A percentile compares a stretch with the other conserved stretches of the same genome.
Conservation (phyloP, 2,113 vertebrate species). For the Andinoacara biseriatus region DNA sequence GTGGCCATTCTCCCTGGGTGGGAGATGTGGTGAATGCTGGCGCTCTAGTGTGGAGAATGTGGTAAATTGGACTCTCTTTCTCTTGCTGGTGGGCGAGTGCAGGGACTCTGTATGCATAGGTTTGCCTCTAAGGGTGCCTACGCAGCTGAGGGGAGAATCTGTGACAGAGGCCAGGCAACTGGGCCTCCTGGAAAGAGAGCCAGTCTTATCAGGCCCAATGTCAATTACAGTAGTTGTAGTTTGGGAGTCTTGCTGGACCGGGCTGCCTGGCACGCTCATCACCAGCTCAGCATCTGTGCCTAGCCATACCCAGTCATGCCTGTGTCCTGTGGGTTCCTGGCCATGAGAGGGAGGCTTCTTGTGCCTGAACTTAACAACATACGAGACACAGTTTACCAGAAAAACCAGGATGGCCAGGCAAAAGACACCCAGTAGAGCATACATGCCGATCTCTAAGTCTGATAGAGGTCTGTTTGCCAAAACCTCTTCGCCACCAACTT, state of each 20-base stretch:
- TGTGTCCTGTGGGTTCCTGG: conserved; percentile 87
- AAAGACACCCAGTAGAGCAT: conserved; percentile 91
- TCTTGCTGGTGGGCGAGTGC: conserved; percentile 91
- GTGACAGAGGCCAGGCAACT: conserved; percentile 71
- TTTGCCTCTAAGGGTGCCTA: conserved; percentile 71
- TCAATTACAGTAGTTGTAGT: conserved; percentile 85
- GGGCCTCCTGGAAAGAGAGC: conserved; percentile 67
- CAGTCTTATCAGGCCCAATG: conserved; percentile 78
- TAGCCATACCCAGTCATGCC: conserved; percentile 94
- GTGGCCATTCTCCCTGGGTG: conserved; percentile 78
- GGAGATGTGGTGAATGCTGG: conserved; percentile 75
- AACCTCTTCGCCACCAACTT: conserved; percentile 75
- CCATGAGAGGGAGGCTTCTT: conserved; percentile 86
- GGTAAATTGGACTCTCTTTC: conserved; percentile 94
- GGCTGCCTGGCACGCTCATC: conserved; percentile 84
- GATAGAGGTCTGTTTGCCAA: conserved; percentile 83
- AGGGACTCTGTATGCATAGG: conserved; percentile 80
- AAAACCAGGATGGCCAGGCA: conserved; percentile 95
- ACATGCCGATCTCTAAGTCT: conserved; percentile 95
- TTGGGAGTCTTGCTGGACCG: conserved; percentile 82
- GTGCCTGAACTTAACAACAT: conserved; percentile 88
- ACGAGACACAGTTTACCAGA: conserved; percentile 89
- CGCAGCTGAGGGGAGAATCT: conserved; percentile 64
- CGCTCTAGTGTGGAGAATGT: conserved; percentile 89
- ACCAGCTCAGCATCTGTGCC: conserved; percentile 88